Conservation (phyloP, 2,113 vertebrate genomes). For the Psophia crepitans region DNA sequence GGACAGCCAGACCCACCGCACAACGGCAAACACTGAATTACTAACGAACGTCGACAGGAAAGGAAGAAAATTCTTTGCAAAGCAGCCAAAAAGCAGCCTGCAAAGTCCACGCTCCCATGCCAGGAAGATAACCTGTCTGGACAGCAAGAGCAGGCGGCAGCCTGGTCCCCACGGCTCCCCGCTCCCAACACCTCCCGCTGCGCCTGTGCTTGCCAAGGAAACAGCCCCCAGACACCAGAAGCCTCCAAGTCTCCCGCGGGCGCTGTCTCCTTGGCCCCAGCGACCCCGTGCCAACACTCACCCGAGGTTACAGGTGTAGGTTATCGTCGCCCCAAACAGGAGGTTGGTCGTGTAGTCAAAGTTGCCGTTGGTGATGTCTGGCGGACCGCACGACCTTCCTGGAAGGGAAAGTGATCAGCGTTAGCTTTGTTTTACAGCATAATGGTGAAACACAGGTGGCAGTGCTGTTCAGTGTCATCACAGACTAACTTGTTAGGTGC, state of each 20-base stretch:
- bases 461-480: background rate
- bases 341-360: rapidly evolving
- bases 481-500: rapidly evolving
- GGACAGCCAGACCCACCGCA: rapidly evolving
- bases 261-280: rapidly evolving
- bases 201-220: background rate
- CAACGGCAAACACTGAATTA: background rate
- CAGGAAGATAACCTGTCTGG: background rate
- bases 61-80: background rate
- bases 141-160: background rate
- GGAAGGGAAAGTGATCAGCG: background rate
- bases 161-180: rapidly evolving
- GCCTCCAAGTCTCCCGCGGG: rapidly evolving
- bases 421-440: background rate
- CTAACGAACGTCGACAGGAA: rapidly evolving
- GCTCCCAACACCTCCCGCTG: rapidly evolving
- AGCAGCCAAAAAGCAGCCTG: no score
- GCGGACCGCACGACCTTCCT: background rate
- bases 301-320: background rate
- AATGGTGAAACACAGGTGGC: rapidly evolving
- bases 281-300: background rate
- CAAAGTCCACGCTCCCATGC: rapidly evolving
- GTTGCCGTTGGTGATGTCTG: rapidly evolving
- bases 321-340: background rate
- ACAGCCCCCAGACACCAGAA: background rate